These are phyloP conservation scores for Apogon hyalosoma DNA, from an alignment of 2,797 vertebrate species.

Conservation along the genomic window DNA sequence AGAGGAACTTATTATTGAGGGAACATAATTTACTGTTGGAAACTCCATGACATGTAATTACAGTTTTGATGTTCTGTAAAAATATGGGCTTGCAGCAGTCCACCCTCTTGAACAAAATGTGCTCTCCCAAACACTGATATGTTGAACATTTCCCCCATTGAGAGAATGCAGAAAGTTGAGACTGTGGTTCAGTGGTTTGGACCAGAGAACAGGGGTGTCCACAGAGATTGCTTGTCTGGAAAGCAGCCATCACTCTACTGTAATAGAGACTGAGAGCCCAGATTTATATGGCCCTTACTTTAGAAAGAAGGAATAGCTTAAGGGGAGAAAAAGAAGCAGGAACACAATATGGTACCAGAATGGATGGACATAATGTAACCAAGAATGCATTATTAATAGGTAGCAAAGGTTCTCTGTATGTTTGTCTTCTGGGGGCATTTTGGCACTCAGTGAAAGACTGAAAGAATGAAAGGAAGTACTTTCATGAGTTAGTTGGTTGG, in stretches of 20 bases:
- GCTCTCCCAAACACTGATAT: constrained; percentile 50
- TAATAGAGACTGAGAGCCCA: constrained; percentile 75
- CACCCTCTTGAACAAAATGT: constrained; percentile 38
- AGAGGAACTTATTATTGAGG: constrained; percentile 17
- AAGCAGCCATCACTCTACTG: constrained; percentile 73
- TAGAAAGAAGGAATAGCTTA: constrained; percentile 63
- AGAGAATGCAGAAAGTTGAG: constrained; percentile 57
- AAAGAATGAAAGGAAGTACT: constrained; percentile 36
- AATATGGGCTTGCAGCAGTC: constrained; percentile 37
- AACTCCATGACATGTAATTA: constrained; percentile 36
- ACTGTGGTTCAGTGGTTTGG: constrained; percentile 67
- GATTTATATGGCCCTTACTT: constrained; percentile 75
- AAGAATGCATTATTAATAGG: constrained; percentile 70
- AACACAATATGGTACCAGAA: constrained; percentile 68
- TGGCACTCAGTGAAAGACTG: constrained; percentile 25
- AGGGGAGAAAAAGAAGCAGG: constrained; percentile 30
- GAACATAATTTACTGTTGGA: constrained; percentile 24
- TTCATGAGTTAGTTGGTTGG: constrained; percentile 45
- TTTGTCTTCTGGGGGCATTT: constrained; percentile 44
- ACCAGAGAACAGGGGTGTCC: constrained; percentile 65
- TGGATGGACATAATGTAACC: constrained; percentile 58
- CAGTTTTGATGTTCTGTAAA: constrained; percentile 22
- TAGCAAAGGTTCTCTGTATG: constrained; percentile 50
- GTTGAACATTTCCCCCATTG: constrained; percentile 58
- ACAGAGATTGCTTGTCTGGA: constrained; percentile 77